Evolutionary conservation across 2,113 vertebrate genomes (phyloP).

Genomic region (Limanda limanda): DNA sequence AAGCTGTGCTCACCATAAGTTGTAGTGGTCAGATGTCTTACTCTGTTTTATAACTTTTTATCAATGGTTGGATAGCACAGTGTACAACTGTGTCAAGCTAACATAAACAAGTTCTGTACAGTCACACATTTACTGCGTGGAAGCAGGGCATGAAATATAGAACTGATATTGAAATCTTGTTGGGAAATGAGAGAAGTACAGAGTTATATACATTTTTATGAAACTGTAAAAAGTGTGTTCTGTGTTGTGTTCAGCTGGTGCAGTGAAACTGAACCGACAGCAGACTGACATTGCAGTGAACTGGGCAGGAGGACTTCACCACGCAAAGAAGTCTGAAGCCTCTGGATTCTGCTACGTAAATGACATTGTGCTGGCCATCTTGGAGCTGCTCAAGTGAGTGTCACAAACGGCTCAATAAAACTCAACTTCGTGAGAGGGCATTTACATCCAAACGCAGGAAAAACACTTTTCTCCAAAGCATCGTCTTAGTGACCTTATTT

Average conservation of each 20-base stretch:
- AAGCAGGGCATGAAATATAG: too few species aligned
- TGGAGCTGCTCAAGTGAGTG: constrained; percentile 94
- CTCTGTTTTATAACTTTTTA: too few species aligned
- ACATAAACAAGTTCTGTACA: too few species aligned
- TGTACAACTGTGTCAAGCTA: too few species aligned
- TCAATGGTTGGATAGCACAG: too few species aligned
- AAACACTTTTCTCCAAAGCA: not conserved
- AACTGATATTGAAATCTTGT: not conserved
- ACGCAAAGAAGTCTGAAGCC: constrained; percentile 96
- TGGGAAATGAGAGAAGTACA: not conserved
- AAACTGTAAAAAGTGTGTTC: not conserved
- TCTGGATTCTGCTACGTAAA: constrained; percentile 98
- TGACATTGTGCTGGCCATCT: constrained; percentile 94
- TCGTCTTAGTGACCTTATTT: not conserved
- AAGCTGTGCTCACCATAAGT: too few species aligned
- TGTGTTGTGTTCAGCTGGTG: constrained; percentile 84
- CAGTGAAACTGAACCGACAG: constrained; percentile 97
- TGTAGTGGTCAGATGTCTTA: too few species aligned
- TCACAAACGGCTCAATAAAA: not conserved
- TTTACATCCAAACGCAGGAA: not conserved
- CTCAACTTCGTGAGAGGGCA: too few species aligned
- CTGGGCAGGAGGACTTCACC: constrained; percentile 96
- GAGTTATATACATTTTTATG: not conserved
- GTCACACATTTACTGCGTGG: too few species aligned
- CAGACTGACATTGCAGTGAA: constrained; percentile 98